These are phyloP conservation scores for Rhopalosiphum nymphaeae DNA, from an alignment of 2,888 invertebrate genomes.

Conservation along the genomic window DNA sequence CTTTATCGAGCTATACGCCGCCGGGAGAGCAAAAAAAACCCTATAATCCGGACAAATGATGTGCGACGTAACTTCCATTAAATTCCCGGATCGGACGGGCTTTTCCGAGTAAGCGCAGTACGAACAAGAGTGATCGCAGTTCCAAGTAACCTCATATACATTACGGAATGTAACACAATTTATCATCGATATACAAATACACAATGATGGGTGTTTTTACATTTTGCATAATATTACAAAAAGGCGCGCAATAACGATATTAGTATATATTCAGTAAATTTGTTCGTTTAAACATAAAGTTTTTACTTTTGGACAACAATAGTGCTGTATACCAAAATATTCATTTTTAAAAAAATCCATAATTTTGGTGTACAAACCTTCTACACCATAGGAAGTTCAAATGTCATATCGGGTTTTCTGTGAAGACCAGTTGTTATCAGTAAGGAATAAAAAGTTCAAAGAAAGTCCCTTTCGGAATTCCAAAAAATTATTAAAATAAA, in stretches of 20 bases:
- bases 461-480: neutral
- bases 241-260: neutral
- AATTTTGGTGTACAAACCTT: neutral
- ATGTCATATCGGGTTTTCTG: neutral
- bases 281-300: neutral
- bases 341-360: neutral
- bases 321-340: neutral
- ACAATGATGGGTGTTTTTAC: neutral
- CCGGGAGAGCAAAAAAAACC: neutral
- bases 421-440: neutral
- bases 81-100: neutral
- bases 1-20: neutral
- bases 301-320: neutral
- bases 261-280: neutral
- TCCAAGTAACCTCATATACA: neutral
- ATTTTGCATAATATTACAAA: neutral
- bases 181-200: neutral
- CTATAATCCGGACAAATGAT: conserved; percentile 9
- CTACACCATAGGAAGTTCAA: neutral
- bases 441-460: neutral
- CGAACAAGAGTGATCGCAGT: neutral
- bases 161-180: neutral
- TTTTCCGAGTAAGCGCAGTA: neutral
- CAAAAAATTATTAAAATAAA: neutral
- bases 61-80: neutral